These are phyloP conservation scores for Cromileptes altivelis DNA, from an alignment of 2,113 vertebrate genomes.

Conservation along the genomic window DNA sequence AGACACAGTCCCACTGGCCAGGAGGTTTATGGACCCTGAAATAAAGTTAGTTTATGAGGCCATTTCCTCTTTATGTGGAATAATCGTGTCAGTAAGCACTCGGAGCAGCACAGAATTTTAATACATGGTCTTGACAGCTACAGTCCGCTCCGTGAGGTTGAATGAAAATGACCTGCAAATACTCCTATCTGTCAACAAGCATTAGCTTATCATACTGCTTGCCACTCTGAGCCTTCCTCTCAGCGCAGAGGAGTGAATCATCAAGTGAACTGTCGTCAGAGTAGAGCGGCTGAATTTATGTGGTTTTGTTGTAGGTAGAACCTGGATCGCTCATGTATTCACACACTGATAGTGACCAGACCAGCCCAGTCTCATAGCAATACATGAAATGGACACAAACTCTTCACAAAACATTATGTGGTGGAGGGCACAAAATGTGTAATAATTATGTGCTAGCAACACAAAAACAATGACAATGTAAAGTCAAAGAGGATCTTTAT, in stretches of 20 bases:
- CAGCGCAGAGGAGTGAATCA: not conserved
- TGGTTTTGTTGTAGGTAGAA: not conserved
- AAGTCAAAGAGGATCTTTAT: too few species aligned
- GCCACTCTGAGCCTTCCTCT: not conserved
- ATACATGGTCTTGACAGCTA: conserved; percentile 41
- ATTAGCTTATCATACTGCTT: conserved; percentile 13
- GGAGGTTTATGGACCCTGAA: conserved; percentile 65
- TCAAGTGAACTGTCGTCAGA: not conserved
- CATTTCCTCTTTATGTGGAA: conserved; percentile 71
- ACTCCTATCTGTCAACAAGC: conserved; percentile 33
- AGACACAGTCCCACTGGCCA: conserved; percentile 46
- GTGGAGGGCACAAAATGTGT: too few species aligned
- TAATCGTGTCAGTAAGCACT: conserved; percentile 68
- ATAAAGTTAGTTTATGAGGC: conserved; percentile 75
- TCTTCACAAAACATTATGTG: too few species aligned
- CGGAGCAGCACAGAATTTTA: conserved; percentile 52
- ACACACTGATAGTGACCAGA: too few species aligned
- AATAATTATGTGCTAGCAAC: too few species aligned
- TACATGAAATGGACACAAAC: too few species aligned
- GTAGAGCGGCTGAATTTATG: not conserved
- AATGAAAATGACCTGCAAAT: conserved; percentile 58
- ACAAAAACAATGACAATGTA: too few species aligned
- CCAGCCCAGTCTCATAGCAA: too few species aligned
- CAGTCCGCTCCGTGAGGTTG: conserved; percentile 26
- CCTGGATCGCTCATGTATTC: not conserved